phyloP scores from a whole-genome alignment of 2,888 invertebrate genomes.

The Orthosia cruda region DNA sequence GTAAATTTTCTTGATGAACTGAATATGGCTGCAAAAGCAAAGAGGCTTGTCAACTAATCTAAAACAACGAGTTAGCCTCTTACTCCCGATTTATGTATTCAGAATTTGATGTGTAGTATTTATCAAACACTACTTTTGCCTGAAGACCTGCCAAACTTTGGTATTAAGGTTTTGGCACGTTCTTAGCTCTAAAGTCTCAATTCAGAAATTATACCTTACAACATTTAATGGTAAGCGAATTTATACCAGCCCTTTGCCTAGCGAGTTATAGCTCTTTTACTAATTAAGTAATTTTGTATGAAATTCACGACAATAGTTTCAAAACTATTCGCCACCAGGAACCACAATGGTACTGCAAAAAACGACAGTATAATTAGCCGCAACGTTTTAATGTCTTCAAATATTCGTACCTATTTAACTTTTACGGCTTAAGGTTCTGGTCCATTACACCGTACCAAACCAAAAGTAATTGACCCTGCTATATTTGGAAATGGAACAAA shows the following conservation, averaged over 20 bases:
- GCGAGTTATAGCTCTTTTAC: not conserved
- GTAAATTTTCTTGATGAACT: too few relatives aligned
- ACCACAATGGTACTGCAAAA: constrained; percentile 44
- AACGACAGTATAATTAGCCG: constrained; percentile 40
- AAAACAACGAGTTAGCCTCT: not conserved
- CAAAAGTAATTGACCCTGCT: not conserved
- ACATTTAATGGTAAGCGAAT: too few relatives aligned
- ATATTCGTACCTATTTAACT: constrained; percentile 55
- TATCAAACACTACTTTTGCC: too few relatives aligned
- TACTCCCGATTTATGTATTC: too few relatives aligned
- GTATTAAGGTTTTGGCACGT: too few relatives aligned
- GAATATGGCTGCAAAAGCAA: not conserved
- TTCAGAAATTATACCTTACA: too few relatives aligned
- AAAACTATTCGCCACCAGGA: constrained; percentile 36
- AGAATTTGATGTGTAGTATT: too few relatives aligned
- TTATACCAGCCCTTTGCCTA: too few relatives aligned
- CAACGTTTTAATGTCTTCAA: constrained; percentile 54
- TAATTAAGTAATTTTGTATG: constrained; percentile 17
- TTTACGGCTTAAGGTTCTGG: constrained; percentile 15
- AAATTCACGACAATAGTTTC: constrained; percentile 36
- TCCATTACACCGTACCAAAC: not conserved
- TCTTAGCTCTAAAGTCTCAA: too few relatives aligned
- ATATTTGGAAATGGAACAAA: not conserved
- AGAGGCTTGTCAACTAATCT: not conserved
- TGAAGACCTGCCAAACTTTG: too few relatives aligned